Percentiles rank a stretch among this genome's conserved stretches.
Conservation (phyloP, 2,888 invertebrate species). For the Epirrhoe tristata region DNA sequence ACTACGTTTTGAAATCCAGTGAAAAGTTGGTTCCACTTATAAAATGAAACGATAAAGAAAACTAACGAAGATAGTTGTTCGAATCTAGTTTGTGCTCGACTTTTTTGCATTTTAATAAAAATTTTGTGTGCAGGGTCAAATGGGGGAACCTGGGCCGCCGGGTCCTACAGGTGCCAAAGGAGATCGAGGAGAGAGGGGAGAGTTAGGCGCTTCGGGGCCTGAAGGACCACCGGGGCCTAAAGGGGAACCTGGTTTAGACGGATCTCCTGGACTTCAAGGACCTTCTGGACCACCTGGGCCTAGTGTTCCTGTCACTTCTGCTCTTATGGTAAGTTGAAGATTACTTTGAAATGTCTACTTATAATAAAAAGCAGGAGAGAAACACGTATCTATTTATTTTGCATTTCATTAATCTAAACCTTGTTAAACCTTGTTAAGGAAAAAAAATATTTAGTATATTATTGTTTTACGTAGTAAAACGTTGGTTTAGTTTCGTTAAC, state of each 20-base stretch:
- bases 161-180: conserved; percentile 87
- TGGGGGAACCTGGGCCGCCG: conserved; percentile 89
- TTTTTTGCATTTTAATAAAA: neutral
- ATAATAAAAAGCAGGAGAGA: no score
- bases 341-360: no score
- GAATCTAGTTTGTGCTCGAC: neutral
- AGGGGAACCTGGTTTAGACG: conserved; percentile 91
- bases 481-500: no score
- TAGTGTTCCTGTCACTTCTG: conserved; percentile 62
- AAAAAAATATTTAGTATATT: no score
- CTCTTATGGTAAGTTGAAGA: conserved; percentile 61
- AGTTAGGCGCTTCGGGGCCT: conserved; percentile 84
- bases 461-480: no score
- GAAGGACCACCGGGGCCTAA: conserved; percentile 91
- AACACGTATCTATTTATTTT: no score
- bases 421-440: no score
- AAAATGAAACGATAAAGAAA: no score
- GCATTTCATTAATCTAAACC: no score
- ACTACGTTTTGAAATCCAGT: no score
- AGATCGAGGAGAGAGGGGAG: conserved; percentile 90
- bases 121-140: conserved; percentile 81
- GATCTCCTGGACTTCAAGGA: conserved; percentile 88
- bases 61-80: neutral
- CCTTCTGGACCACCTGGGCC: conserved; percentile 90
- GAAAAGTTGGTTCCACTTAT: no score